Evolutionary conservation across 2,113 vertebrate species (phyloP), one percentile per base, ranked within the genome.

Genomic region (Garra rufa): DNA sequence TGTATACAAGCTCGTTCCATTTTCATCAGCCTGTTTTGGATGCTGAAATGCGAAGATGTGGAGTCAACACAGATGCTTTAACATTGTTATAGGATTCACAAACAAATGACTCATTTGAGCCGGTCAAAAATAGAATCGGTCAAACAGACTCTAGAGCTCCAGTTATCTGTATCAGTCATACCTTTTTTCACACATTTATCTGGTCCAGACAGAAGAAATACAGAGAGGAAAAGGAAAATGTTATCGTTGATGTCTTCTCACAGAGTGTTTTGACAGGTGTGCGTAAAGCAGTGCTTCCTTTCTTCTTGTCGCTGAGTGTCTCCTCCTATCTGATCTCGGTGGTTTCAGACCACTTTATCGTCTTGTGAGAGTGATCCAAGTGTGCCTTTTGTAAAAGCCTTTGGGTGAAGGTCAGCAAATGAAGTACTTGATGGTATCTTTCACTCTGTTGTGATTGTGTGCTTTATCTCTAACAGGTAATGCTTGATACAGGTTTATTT

Each of bases 391-490:
- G 19, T 79, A 41, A 59, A 26, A 80, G 59, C 24, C 14, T 75
- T 65, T 80, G 43, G 7, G 41, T 80, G 48, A 67, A 80, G 78
- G 78, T 80, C 78, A 80, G 43, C 61, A 80, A 41, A 79, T 28
- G 41, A 79, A 67, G 61, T 48, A 67, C 38, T n/a, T 50, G 61
- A 67, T 63, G 3, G 17, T 50, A 34, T 80, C 26, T 80, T 67
- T 67, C 4, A 2, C 30, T 14, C 26, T 21, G 59, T 80, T 67
- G 17, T 21, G 41, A 19, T 30, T 67, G 15, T 61, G 43, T 48
- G 15, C 41, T 80, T 67, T 46, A 48, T 65, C 43, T 80, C 1
- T 13, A n/a, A 28, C 24, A 30, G 55, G n/a, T 61, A 78, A 61
- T 61, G 15, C 76, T 28, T 44, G n/a, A 63, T 9, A 41, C 15